These are phyloP conservation scores for Leiothrix lutea DNA, from an alignment of 2,113 vertebrate genomes.

Conservation along the genomic window DNA sequence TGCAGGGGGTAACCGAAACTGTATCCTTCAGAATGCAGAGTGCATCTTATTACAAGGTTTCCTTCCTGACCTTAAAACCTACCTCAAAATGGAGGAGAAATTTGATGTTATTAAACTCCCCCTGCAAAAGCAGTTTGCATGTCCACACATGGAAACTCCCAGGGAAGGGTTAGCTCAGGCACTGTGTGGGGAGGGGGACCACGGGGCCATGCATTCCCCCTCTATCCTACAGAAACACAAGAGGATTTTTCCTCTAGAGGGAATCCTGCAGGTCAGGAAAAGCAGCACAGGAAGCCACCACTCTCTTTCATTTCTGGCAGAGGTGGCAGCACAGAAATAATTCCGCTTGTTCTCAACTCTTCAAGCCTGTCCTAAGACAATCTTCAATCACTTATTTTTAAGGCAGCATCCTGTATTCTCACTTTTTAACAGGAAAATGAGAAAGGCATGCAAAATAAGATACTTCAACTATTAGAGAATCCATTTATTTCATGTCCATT, in stretches of 20 bases:
- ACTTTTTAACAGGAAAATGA: background rate
- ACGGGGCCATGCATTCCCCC: rapidly evolving
- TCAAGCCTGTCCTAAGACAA: background rate
- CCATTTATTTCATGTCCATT: background rate
- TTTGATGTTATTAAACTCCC: background rate
- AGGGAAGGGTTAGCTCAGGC: background rate
- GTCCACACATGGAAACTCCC: rapidly evolving
- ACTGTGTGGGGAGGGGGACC: rapidly evolving
- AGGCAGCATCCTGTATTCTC: background rate
- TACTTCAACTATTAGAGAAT: background rate
- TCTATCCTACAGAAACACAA: background rate
- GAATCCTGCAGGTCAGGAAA: background rate
- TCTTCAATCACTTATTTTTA: background rate
- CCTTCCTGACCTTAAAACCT: background rate
- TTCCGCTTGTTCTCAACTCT: background rate
- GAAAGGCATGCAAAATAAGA: rapidly evolving
- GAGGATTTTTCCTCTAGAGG: background rate
- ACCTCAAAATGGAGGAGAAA: background rate
- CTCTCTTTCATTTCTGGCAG: background rate
- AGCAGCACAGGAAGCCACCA: background rate
- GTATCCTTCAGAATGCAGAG: slow-evolving; percentile 2
- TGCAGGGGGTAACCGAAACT: slow-evolving; percentile 27
- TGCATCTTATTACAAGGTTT: background rate
- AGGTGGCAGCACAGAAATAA: background rate
- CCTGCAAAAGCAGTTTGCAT: rapidly evolving